A percentile compares a stretch with the other conserved stretches of the same genome.
phyloP scores from a whole-genome alignment of 1,140 invertebrate genomes.

The Drosophila sp. region DNA sequence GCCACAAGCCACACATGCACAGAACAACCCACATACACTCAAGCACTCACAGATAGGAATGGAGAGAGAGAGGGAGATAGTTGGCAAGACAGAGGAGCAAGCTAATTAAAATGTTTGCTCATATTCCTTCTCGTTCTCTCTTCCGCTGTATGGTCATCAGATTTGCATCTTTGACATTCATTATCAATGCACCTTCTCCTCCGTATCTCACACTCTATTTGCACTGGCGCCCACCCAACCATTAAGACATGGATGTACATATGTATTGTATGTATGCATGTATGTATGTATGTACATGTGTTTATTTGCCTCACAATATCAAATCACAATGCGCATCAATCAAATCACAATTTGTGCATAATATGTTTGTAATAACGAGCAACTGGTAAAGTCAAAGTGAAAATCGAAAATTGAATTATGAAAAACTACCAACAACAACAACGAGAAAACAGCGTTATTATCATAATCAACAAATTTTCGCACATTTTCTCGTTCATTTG shows the following conservation, averaged over 20 bases:
- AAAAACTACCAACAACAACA: background rate
- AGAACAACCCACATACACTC: background rate
- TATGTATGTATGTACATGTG: background rate
- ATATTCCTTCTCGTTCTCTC: constrained; percentile 32
- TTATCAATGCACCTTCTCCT: constrained; percentile 2
- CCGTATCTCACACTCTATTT: background rate
- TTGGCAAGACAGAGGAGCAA: constrained; percentile 1
- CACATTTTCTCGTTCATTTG: constrained; percentile 8
- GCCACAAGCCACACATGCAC: constrained; percentile 1
- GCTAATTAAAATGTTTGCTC: constrained; percentile 64
- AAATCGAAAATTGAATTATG: background rate
- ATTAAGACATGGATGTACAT: constrained; percentile 54
- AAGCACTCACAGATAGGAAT: background rate
- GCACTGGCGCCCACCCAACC: background rate
- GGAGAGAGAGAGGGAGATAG: background rate
- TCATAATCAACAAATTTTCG: constrained; percentile 5
- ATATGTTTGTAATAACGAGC: background rate
- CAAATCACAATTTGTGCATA: background rate
- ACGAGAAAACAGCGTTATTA: background rate
- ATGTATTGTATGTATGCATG: background rate
- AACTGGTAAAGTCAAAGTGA: background rate
- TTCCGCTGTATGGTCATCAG: background rate
- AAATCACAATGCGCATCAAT: background rate
- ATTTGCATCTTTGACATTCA: constrained; percentile 15
- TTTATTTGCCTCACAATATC: background rate